Evolutionary conservation across 2,888 invertebrate species (phyloP).

Genomic region (Plagodis pulveraria): DNA sequence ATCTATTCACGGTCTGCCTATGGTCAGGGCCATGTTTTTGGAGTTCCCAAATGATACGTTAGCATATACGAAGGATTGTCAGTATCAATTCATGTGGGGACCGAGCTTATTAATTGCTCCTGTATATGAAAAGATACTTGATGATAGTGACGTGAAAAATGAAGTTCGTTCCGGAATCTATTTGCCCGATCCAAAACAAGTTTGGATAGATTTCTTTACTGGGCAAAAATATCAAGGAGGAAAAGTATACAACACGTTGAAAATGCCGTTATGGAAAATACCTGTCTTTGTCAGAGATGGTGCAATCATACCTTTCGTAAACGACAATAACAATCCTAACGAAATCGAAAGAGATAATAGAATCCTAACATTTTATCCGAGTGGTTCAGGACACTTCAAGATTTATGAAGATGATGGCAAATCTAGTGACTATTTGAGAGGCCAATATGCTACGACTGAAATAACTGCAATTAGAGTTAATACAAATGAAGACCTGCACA

Average conservation of each 20-base stretch:
- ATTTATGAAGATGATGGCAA: slow-evolving; percentile 77
- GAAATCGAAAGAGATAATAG: slow-evolving; percentile 64
- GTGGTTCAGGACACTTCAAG: slow-evolving; percentile 54
- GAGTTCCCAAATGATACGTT: slow-evolving; percentile 64
- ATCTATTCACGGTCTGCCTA: slow-evolving; percentile 65
- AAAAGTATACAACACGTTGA: slow-evolving; percentile 65
- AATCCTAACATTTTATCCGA: slow-evolving; percentile 67
- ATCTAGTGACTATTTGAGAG: slow-evolving; percentile 59
- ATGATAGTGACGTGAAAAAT: slow-evolving; percentile 36
- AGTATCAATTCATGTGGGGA: slow-evolving; percentile 81
- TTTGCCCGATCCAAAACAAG: slow-evolving; percentile 62
- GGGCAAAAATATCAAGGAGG: slow-evolving; percentile 74
- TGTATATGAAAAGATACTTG: slow-evolving; percentile 51
- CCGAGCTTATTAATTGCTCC: slow-evolving; percentile 74
- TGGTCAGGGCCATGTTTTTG: slow-evolving; percentile 76
- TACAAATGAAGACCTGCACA: slow-evolving; percentile 51
- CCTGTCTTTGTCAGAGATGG: slow-evolving; percentile 75
- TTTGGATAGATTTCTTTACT: slow-evolving; percentile 74
- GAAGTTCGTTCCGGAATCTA: slow-evolving; percentile 62
- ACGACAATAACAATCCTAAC: slow-evolving; percentile 69
- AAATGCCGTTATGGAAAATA: slow-evolving; percentile 71
- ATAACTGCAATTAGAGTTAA: slow-evolving; percentile 57
- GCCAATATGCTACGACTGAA: slow-evolving; percentile 57
- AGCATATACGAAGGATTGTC: slow-evolving; percentile 67
- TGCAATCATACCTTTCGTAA: slow-evolving; percentile 72